Percentiles rank a stretch among this genome's conserved stretches.
These are phyloP conservation scores for Monochamus saltuarius DNA, from an alignment of 1,140 invertebrate genomes.

Conservation along the genomic window DNA sequence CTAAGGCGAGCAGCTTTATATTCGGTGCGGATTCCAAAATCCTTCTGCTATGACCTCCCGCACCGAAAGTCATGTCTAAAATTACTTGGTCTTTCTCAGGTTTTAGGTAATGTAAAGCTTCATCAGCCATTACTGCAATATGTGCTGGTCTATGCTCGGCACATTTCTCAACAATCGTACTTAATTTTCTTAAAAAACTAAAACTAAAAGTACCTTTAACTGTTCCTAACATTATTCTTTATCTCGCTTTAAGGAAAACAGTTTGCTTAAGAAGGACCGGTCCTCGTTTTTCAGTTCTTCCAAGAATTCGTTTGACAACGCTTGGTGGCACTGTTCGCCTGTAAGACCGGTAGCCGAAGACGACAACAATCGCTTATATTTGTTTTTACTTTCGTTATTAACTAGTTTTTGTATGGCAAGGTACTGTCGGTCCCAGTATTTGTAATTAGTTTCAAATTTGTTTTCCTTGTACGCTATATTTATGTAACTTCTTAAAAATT, in stretches of 20 bases:
- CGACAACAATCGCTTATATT: slow-evolving; percentile 59
- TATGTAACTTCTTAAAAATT: slow-evolving; percentile 70
- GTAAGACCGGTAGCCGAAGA: slow-evolving; percentile 70
- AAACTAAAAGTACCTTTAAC: neutral
- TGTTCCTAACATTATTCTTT: too few species aligned
- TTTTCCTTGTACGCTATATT: slow-evolving; percentile 64
- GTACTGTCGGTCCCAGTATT: slow-evolving; percentile 67
- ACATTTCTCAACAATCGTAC: neutral
- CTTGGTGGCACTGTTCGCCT: slow-evolving; percentile 67
- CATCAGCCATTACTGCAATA: slow-evolving; percentile 70
- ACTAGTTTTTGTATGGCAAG: slow-evolving; percentile 67
- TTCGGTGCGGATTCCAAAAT: slow-evolving; percentile 60
- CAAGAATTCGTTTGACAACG: slow-evolving; percentile 71
- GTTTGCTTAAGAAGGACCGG: slow-evolving; percentile 54
- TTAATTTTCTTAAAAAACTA: neutral
- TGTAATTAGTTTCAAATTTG: slow-evolving; percentile 57
- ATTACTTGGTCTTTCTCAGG: slow-evolving; percentile 64
- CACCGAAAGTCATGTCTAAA: slow-evolving; percentile 90
- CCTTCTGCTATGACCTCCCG: slow-evolving; percentile 79
- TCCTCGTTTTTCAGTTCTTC: slow-evolving; percentile 63
- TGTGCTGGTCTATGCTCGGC: slow-evolving; percentile 53
- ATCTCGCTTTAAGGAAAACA: slow-evolving; percentile 48
- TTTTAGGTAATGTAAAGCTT: slow-evolving; percentile 69
- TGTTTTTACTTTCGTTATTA: slow-evolving; percentile 68
- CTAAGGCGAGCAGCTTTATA: slow-evolving; percentile 74